Evolutionary conservation across 2,113 vertebrate genomes (phyloP).

Genomic region (Machaerirhynchus nigripectus): DNA sequence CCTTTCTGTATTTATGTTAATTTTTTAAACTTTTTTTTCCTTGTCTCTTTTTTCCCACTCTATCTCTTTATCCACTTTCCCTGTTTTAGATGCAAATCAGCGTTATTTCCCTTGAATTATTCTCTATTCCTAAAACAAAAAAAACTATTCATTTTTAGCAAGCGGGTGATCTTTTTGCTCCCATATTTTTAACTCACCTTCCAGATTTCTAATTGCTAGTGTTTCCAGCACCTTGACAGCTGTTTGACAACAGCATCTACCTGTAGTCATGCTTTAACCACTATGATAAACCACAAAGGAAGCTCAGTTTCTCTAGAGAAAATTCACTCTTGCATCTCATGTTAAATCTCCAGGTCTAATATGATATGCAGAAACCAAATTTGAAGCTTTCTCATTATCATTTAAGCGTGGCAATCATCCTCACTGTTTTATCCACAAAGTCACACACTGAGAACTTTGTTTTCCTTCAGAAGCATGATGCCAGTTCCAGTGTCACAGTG

Average conservation of each 20-base stretch:
- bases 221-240: not conserved
- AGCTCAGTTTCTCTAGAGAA: not conserved
- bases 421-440: not conserved
- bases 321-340: not conserved
- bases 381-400: not conserved
- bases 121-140: not conserved
- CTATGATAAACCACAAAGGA: not conserved
- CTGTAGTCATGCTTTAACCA: not conserved
- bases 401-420: not conserved
- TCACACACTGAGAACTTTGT: not conserved
- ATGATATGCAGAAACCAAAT: not conserved
- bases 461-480: not conserved
- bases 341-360: not conserved
- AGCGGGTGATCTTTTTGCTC: not conserved
- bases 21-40: fast-evolving
- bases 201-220: not conserved
- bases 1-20: not conserved
- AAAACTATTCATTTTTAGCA: not conserved
- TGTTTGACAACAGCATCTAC: not conserved
- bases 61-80: not conserved
- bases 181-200: not conserved
- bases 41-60: not conserved
- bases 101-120: not conserved
- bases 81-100: not conserved
- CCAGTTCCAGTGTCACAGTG: not conserved